Conservation (phyloP, 2,113 vertebrate species). For the Hippocampus mohnikei region DNA sequence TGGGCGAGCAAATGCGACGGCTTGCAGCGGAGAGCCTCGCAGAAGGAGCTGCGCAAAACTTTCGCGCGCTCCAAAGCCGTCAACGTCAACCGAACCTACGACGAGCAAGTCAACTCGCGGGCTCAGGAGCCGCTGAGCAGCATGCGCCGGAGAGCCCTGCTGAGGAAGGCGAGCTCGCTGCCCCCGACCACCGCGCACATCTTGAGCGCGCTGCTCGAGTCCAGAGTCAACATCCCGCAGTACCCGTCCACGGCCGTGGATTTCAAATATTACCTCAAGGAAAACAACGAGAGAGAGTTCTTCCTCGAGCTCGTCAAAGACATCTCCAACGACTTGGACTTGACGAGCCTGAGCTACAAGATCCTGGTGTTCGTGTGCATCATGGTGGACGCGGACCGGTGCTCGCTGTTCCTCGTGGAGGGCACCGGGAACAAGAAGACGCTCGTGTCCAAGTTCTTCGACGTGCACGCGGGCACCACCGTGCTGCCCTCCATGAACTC, state of each 20-base stretch:
- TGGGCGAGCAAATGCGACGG: slow-evolving; percentile 75
- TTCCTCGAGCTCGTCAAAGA: slow-evolving; percentile 98
- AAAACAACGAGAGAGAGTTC: slow-evolving; percentile 91
- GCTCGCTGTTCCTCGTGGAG: slow-evolving; percentile 93
- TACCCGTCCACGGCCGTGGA: slow-evolving; percentile 93
- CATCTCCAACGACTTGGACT: slow-evolving; percentile 95
- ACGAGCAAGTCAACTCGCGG: slow-evolving; percentile 88
- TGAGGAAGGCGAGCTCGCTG: slow-evolving; percentile 93
- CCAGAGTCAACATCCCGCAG: slow-evolving; percentile 94
- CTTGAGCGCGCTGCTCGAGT: slow-evolving; percentile 93
- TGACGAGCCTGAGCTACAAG: slow-evolving; percentile 94
- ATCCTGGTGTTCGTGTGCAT: slow-evolving; percentile 97
- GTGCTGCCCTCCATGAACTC: slow-evolving; percentile 87
- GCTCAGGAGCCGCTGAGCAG: slow-evolving; percentile 92
- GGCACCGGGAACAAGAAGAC: slow-evolving; percentile 88
- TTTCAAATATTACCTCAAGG: slow-evolving; percentile 94
- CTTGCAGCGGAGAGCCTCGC: slow-evolving; percentile 84
- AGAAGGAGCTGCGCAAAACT: slow-evolving; percentile 92
- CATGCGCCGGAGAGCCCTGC: slow-evolving; percentile 86
- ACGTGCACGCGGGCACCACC: slow-evolving; percentile 92
- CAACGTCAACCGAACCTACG: slow-evolving; percentile 92
- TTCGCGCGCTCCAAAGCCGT: slow-evolving; percentile 95
- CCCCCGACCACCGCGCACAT: slow-evolving; percentile 94
- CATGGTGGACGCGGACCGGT: slow-evolving; percentile 94
- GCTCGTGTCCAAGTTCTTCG: slow-evolving; percentile 95